A percentile compares a stretch with the other conserved stretches of the same genome.
Conservation (phyloP, 2,888 invertebrate genomes). For the Portevinia maculata region DNA sequence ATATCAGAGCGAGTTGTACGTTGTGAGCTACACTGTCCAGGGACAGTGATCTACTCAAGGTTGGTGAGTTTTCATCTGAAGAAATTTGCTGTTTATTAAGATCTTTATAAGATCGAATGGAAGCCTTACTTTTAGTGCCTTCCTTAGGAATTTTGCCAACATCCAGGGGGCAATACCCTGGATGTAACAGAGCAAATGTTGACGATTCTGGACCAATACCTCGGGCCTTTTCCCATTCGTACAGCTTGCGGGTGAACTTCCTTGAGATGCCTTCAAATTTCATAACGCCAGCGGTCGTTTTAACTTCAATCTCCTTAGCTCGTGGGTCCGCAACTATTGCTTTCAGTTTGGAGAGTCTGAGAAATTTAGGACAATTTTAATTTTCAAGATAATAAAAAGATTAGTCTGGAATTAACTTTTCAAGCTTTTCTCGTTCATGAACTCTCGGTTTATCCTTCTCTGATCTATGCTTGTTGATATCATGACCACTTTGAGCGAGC, state of each 20-base stretch:
- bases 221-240: conserved; percentile 95
- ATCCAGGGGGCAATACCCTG: conserved; percentile 83
- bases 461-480: conserved; percentile 84
- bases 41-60: conserved; percentile 89
- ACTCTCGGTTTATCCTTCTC: conserved; percentile 85
- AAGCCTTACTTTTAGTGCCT: conserved; percentile 77
- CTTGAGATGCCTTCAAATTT: conserved; percentile 93
- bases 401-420: conserved; percentile 69
- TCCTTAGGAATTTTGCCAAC: conserved; percentile 81
- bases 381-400: background rate
- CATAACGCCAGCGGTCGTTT: conserved; percentile 92
- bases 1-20: conserved; percentile 83
- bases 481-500: conserved; percentile 82
- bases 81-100: background rate
- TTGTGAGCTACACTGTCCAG: conserved; percentile 88
- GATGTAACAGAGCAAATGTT: conserved; percentile 90
- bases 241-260: conserved; percentile 94
- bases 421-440: conserved; percentile 87
- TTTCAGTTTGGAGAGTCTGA: conserved; percentile 81
- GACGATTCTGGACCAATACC: conserved; percentile 94
- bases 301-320: conserved; percentile 90
- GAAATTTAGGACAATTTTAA: background rate
- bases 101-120: conserved; percentile 4
- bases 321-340: conserved; percentile 84
- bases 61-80: conserved; percentile 81